Conservation (phyloP, 2,888 invertebrate species). For the Erynnis tages region DNA sequence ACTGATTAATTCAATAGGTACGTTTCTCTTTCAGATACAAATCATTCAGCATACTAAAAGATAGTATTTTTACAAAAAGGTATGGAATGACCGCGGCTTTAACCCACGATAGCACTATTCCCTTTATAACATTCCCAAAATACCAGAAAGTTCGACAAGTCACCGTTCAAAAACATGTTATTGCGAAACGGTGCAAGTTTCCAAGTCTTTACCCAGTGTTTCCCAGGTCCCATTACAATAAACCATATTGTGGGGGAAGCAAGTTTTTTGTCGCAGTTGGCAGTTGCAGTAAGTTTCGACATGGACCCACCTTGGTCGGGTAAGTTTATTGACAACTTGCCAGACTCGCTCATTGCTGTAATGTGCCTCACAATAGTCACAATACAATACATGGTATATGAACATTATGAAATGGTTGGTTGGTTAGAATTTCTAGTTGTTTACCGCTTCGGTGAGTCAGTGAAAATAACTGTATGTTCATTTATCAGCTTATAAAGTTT, state of each 20-base stretch:
- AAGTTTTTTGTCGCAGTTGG: slow-evolving; percentile 4
- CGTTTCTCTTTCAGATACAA: too few species aligned
- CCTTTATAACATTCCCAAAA: slow-evolving; percentile 4
- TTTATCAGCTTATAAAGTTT: too few species aligned
- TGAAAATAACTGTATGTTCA: too few species aligned
- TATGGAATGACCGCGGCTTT: background rate
- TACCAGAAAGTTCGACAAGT: slow-evolving; percentile 13
- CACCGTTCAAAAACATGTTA: slow-evolving; percentile 24
- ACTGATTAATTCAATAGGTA: too few species aligned
- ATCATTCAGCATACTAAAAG: too few species aligned
- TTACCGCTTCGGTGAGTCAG: too few species aligned
- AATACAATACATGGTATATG: too few species aligned
- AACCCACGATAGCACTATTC: background rate
- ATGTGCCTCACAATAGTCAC: background rate
- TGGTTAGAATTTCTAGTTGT: too few species aligned
- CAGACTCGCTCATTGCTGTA: background rate
- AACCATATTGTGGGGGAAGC: slow-evolving; percentile 4
- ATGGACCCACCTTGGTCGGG: slow-evolving; percentile 3
- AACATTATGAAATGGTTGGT: too few species aligned
- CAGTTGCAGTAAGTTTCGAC: slow-evolving; percentile 5
- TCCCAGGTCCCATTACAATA: slow-evolving; percentile 12
- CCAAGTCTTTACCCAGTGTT: slow-evolving; percentile 1
- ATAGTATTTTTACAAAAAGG: background rate
- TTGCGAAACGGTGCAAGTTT: slow-evolving; percentile 16
- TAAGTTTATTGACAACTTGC: slow-evolving; percentile 12